phyloP scores from a whole-genome alignment of 2,113 vertebrate species.

The Otis tarda region DNA sequence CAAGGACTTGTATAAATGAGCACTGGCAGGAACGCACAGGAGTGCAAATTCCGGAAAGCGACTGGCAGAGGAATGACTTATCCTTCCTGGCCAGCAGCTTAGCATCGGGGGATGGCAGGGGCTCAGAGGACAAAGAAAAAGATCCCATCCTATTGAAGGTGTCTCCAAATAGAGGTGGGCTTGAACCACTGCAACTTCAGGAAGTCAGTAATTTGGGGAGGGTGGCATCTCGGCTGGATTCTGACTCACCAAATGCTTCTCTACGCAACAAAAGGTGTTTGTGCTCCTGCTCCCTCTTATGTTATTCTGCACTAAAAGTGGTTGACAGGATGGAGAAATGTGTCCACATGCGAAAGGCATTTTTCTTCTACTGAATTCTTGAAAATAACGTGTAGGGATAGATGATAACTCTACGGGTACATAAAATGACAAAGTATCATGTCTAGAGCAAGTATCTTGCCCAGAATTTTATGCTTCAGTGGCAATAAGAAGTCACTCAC shows the following conservation, averaged over 20 bases:
- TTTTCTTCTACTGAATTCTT: neutral
- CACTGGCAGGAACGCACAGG: neutral
- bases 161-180: neutral
- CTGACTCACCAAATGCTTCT: neutral
- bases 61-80: neutral
- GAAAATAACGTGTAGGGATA: neutral
- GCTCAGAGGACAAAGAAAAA: neutral
- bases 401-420: neutral
- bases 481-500: neutral
- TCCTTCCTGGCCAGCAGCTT: neutral
- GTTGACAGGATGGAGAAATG: neutral
- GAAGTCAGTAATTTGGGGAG: neutral
- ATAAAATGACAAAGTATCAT: neutral
- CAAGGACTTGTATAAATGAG: fast-evolving
- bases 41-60: neutral
- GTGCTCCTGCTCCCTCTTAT: neutral
- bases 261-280: neutral
- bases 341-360: neutral
- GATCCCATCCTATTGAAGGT: neutral
- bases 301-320: neutral
- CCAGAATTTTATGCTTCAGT: neutral
- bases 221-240: neutral
- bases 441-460: neutral
- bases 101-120: neutral
- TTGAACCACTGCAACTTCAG: neutral